Percentiles rank a stretch among this genome's conserved stretches.
Conservation (phyloP, 2,797 vertebrate genomes). For the Girardinus metallicus region DNA sequence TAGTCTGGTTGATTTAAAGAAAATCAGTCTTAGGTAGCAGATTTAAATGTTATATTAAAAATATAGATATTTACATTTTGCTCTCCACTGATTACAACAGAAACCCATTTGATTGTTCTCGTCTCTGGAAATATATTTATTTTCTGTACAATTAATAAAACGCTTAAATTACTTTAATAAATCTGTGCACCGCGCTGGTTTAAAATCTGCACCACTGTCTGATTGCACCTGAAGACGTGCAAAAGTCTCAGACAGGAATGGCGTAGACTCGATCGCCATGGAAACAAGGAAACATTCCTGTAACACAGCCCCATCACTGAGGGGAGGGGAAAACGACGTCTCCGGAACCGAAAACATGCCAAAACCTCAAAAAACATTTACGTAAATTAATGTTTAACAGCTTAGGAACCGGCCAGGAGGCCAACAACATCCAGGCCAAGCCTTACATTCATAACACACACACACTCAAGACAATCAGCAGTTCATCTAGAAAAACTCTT, state of each 20-base stretch:
- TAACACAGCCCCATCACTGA: constrained; percentile 65
- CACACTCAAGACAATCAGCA: constrained; percentile 24
- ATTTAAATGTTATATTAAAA: constrained; percentile 14
- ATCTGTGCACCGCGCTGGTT: background rate
- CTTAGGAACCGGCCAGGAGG: background rate
- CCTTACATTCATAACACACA: constrained; percentile 21
- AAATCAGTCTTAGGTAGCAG: background rate
- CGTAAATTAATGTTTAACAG: background rate
- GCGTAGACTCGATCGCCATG: constrained; percentile 23
- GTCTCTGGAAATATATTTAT: background rate
- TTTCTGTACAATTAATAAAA: constrained; percentile 7
- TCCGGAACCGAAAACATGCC: constrained; percentile 68
- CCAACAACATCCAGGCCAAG: background rate
- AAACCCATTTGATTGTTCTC: constrained; percentile 16
- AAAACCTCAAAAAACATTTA: constrained; percentile 1
- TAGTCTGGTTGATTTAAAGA: constrained; percentile 8
- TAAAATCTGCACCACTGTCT: background rate
- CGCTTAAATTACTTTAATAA: background rate
- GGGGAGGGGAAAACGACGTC: constrained; percentile 53
- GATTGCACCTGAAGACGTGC: constrained; percentile 16
- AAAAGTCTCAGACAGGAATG: constrained; percentile 12
- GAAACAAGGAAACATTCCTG: constrained; percentile 27
- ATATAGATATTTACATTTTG: constrained; percentile 3
- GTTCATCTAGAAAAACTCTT: constrained; percentile 5
- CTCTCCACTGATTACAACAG: constrained; percentile 15